Percentiles rank a stretch among this genome's conserved stretches.
Conservation (phyloP, 2,113 vertebrate genomes). For the Merops nubicus region DNA sequence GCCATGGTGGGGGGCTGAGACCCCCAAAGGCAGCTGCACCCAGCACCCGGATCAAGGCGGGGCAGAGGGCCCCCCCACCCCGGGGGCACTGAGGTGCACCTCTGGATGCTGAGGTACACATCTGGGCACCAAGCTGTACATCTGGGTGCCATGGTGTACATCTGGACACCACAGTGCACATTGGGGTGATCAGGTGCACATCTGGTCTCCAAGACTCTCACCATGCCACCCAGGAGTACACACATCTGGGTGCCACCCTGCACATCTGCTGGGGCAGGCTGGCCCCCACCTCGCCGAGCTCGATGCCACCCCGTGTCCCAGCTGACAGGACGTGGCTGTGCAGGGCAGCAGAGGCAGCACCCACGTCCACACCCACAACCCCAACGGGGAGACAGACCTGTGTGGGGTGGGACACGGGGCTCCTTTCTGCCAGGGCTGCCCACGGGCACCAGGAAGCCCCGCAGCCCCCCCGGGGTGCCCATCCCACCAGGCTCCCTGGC, state of each 20-base stretch:
- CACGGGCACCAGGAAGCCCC: fast-evolving
- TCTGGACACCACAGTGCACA: not conserved
- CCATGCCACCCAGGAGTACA: too few species aligned
- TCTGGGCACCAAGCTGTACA: not conserved
- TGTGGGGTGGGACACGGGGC: not conserved
- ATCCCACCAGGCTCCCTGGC: too few species aligned
- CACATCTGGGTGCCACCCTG: not conserved
- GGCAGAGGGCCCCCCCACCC: not conserved
- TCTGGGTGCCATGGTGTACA: not conserved
- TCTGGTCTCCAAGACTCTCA: not conserved
- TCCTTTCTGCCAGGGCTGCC: not conserved
- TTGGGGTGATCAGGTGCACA: not conserved
- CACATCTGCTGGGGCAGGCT: not conserved
- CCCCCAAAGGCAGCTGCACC: too few species aligned
- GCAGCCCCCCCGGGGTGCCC: too few species aligned
- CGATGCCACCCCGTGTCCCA: fast-evolving
- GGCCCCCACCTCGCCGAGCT: not conserved
- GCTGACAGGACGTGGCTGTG: not conserved
- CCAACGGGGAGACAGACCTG: too few species aligned
- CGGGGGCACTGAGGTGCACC: not conserved
- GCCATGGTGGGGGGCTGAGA: too few species aligned
- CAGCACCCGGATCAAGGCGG: fast-evolving
- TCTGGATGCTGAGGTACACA: not conserved
- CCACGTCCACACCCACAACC: too few species aligned
- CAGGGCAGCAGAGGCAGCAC: not conserved